Conservation (phyloP, 2,113 vertebrate genomes). For the Acrocephalus arundinaceus region DNA sequence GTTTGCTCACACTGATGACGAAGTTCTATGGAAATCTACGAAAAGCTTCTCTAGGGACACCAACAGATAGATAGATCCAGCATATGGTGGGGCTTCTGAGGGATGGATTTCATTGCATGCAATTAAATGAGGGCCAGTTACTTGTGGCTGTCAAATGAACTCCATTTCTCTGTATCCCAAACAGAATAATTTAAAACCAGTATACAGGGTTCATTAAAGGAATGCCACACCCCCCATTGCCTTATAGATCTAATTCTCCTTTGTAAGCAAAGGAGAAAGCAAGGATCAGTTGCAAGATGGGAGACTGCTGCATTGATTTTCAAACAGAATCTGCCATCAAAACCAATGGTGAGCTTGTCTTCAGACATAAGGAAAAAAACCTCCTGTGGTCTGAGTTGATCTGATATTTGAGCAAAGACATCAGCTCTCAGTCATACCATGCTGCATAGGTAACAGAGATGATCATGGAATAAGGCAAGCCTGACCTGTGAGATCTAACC, state of each 20-base stretch:
- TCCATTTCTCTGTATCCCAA: constrained; percentile 17
- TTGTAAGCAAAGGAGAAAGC: not conserved
- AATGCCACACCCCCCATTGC: not conserved
- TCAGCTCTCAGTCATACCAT: not conserved
- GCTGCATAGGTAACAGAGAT: not conserved
- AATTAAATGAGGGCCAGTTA: constrained; percentile 12
- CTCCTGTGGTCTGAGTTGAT: not conserved
- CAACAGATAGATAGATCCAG: not conserved
- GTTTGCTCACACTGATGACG: not conserved
- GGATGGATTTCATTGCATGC: not conserved
- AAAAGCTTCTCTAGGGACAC: not conserved
- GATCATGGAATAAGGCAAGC: not conserved
- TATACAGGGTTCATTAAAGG: not conserved
- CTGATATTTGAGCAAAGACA: not conserved
- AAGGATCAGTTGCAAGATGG: constrained; percentile 13
- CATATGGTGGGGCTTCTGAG: not conserved
- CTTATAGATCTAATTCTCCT: not conserved
- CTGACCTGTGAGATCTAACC: not conserved
- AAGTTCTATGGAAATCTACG: not conserved
- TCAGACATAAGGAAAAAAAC: not conserved
- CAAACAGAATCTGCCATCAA: constrained; percentile 54
- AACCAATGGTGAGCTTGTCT: not conserved
- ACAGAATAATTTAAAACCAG: constrained; percentile 51
- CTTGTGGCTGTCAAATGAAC: constrained; percentile 17
- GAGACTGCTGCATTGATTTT: constrained; percentile 38